Evolutionary conservation across 2,113 vertebrate genomes (phyloP), one percentile per base, ranked within the genome.

Genomic region (Engystomops pustulosus): DNA sequence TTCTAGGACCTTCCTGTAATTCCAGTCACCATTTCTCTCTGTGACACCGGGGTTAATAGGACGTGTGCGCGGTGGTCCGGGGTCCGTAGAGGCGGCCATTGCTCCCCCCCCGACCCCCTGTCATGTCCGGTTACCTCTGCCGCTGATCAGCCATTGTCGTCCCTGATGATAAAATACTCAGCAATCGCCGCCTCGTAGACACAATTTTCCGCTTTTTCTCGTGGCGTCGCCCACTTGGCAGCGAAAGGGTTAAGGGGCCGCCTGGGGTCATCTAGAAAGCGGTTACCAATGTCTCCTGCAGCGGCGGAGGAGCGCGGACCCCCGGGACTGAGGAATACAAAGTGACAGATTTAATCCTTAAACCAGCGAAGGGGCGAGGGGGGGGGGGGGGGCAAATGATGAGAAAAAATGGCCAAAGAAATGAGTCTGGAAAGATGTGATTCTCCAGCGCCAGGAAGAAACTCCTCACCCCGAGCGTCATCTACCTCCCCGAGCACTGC

Each of bases 401-500:
- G 89, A 94, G 93, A 95, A 92, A 75, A 94, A 94, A 95, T 95
- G 93, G 93, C 92, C 94, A 95, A 95, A 94, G 93, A 95, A 95
- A 95, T 95, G 92, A 94, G 93, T 93, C 90, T 94, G 92, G 94
- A 95, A 94, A 94, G 94, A 95, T 95, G 94, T 94, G 94, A 95
- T 83, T 83, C 81, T 83, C 36, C 38, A 81, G 65, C 55, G 49
- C 20, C 12, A 5, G 25, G 32, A 71, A 67, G 55, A 76, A 75
- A 51, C 53, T 83, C 69, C 58, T 8, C 58, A 8, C 49, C 94
- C 90, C 90, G 90, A 32, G 25, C 15, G 78, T 49, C 15, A 45
- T 45, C 27, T 14, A 30, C 0, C 23, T 41, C 18, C 30, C n/a
- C n/a, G n/a, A n/a, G n/a, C n/a, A n/a, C n/a, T n/a, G n/a, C n/a